A percentile compares a stretch with the other conserved stretches of the same genome.
Evolutionary conservation across 2,113 vertebrate species (phyloP).

Genomic region (Mirza zaza): DNA sequence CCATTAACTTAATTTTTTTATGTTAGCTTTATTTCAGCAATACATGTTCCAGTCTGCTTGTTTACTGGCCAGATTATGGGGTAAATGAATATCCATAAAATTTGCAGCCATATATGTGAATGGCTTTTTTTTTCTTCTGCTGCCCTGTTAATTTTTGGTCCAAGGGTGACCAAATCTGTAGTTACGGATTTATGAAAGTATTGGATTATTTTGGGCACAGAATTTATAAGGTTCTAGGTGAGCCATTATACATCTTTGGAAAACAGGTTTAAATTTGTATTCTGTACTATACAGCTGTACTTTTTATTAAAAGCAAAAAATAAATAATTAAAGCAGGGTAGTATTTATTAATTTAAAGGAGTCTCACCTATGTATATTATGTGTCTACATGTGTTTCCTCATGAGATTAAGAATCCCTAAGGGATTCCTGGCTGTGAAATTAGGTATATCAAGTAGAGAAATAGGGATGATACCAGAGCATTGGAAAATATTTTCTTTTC

Average conservation of each 20-base stretch:
- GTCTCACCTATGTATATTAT: background rate
- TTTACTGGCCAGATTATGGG: background rate
- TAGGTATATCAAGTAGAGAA: background rate
- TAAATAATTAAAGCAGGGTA: background rate
- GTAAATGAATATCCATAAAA: background rate
- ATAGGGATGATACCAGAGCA: background rate
- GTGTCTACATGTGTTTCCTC: background rate
- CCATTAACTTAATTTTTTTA: conserved; percentile 19
- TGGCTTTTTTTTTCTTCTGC: background rate
- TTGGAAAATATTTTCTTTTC: background rate
- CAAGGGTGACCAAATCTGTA: background rate
- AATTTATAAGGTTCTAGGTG: background rate
- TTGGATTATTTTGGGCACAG: background rate
- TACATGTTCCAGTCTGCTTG: background rate
- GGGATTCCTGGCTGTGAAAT: conserved; percentile 17
- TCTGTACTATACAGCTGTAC: background rate
- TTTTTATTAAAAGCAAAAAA: background rate
- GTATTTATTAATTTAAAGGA: background rate
- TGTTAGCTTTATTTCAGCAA: conserved; percentile 4
- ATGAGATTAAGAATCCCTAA: background rate
- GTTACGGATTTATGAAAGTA: background rate
- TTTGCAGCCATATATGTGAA: background rate
- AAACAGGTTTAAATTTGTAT: background rate
- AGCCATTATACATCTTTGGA: background rate
- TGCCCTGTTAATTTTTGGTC: background rate